Base-by-base conservation (phyloP, 2,888 invertebrate genomes). In the Sarcophaga caerulescens region DNA sequence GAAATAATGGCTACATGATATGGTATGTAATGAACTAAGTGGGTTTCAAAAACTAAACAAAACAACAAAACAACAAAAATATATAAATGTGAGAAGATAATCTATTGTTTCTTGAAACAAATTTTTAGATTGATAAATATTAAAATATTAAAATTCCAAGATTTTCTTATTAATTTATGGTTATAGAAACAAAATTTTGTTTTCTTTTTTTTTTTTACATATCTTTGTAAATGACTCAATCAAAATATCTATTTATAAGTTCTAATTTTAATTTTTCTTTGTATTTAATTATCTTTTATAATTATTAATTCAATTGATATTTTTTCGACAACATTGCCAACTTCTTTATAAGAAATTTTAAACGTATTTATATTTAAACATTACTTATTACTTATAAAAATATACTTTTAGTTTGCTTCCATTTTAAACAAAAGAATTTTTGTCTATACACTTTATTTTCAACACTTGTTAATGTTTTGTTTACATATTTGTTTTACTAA, bases 241-340 rank as follows among this genome's bases (percentile, higher is more conserved):
- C 74, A 81, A 86, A 84, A 81, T 77, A 2, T 74, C 52, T 68
- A 76, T 82, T 71, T 82, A 69, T 63, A 69, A 44, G 68, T 75
- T 71, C 19, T 47, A 69, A 17, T 71, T 45, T 68, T 70, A 21
- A 75, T 77, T 52, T 77, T 52, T 63, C 19, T 52, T 63, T 63
- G 52, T 78, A 83, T 62, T 69, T 78, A 62, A 65, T 60, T 47
- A 35, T 74, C 11, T 73, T 69, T 21, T 66, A 12, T 73, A 44
- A 23, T 69, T 68, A 17, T 47, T 19, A 62, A 35, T 60, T 74
- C 25, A 68, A 71, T 10, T 62, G 12, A 45, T 35, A 35, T 35
- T 35, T 35, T 35, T 70, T 81, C 77, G 77, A 57, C 63, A 69
- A 69, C 80, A 83, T 86, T 86, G 86, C 86, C 84, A 86, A 78